phyloP scores from a whole-genome alignment of 2,113 vertebrate genomes.

The Lophius piscatorius region DNA sequence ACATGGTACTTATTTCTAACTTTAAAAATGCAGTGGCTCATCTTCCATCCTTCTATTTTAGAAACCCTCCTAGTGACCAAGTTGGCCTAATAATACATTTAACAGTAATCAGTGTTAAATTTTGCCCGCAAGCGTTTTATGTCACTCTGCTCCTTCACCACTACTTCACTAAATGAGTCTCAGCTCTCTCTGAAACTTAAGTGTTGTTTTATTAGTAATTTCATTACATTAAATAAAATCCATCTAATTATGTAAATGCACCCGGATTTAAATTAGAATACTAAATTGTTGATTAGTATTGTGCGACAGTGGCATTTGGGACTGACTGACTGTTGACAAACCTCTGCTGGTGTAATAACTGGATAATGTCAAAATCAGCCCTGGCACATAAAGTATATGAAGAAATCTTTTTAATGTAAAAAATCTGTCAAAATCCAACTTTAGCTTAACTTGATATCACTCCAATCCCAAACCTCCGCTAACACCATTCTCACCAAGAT shows the following conservation, averaged over 20 bases:
- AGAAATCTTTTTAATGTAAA: too few relatives aligned
- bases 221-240: too few relatives aligned
- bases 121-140: slow-evolving; percentile 2
- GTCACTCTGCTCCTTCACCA: too few relatives aligned
- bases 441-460: too few relatives aligned
- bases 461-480: too few relatives aligned
- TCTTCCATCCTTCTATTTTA: slow-evolving; percentile 61
- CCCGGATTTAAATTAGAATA: not conserved
- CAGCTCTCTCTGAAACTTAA: too few relatives aligned
- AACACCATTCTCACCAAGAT: too few relatives aligned
- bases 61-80: slow-evolving; percentile 42
- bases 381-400: too few relatives aligned
- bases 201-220: too few relatives aligned
- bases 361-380: too few relatives aligned
- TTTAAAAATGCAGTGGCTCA: slow-evolving; percentile 45
- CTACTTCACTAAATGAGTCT: too few relatives aligned
- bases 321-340: not conserved
- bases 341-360: not conserved
- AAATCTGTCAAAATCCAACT: too few relatives aligned
- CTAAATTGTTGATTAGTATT: not conserved
- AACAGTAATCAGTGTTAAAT: slow-evolving; percentile 11
- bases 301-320: not conserved
- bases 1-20: slow-evolving; percentile 25
- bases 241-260: not conserved
- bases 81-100: slow-evolving; percentile 45